Conservation (phyloP, 2,797 vertebrate species). For the Sebastes kiyomatsui region DNA sequence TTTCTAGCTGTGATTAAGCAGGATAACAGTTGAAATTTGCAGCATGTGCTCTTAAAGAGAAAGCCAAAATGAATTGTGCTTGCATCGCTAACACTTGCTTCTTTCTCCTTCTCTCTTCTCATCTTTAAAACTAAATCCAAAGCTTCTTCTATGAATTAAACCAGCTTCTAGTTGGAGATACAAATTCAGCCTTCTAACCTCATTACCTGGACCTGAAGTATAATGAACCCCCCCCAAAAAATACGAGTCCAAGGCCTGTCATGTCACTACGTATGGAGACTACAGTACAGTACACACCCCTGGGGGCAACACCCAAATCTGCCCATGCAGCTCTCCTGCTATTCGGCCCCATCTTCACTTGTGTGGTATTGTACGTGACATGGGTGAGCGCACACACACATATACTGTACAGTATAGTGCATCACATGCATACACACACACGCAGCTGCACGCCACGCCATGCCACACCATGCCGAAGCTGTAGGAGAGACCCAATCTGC, state of each 20-base stretch:
- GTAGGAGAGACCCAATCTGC: conserved; percentile 68
- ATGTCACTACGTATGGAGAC: conserved; percentile 57
- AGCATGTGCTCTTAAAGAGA: not conserved
- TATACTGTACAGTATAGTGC: conserved; percentile 7
- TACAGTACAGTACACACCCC: conserved; percentile 57
- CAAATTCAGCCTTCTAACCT: conserved; percentile 35
- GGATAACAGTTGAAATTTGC: not conserved
- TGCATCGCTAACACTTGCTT: not conserved
- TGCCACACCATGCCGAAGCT: conserved; percentile 28
- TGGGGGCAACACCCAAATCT: conserved; percentile 74
- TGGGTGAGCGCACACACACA: conserved; percentile 3
- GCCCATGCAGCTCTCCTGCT: conserved; percentile 81
- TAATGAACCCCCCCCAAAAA: conserved; percentile 50
- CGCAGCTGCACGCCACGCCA: conserved; percentile 28
- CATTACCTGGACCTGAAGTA: conserved; percentile 60
- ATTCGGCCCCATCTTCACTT: conserved; percentile 75
- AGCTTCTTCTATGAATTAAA: conserved; percentile 2
- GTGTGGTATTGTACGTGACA: conserved; percentile 72
- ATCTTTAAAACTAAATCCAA: not conserved
- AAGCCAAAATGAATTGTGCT: not conserved
- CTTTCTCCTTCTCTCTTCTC: not conserved
- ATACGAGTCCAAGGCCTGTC: conserved; percentile 62
- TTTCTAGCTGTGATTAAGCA: not conserved
- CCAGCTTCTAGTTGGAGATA: not conserved
- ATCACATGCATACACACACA: conserved; percentile 26